Conservation (phyloP, 2,797 vertebrate species). For the Salmo trutta region DNA sequence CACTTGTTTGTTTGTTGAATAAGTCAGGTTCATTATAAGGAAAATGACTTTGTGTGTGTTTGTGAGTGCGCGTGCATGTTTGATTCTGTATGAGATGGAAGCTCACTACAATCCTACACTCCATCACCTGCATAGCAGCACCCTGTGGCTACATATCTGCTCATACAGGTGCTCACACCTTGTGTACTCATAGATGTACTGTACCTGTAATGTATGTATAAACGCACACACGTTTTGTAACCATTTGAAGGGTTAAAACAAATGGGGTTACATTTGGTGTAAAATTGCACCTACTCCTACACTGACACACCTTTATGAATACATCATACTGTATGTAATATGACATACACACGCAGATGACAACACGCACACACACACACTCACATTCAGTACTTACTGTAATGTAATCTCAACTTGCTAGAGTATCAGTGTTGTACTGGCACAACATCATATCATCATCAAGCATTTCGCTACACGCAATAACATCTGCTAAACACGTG, state of each 20-base stretch:
- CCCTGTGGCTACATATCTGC: not conserved
- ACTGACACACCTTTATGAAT: not conserved
- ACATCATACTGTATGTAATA: not conserved
- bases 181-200: not conserved
- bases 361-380: not conserved
- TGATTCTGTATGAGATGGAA: not conserved
- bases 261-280: not conserved
- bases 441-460: too few relatives aligned
- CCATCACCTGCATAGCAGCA: not conserved
- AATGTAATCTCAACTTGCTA: not conserved
- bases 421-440: not conserved
- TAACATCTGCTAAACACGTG: too few relatives aligned
- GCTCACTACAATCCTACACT: not conserved
- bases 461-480: too few relatives aligned
- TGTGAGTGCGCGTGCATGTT: not conserved
- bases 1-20: not conserved
- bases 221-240: conserved; percentile 3
- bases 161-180: conserved; percentile 1
- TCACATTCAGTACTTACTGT: not conserved
- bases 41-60: not conserved
- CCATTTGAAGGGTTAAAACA: not conserved
- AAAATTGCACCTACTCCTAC: not conserved
- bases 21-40: not conserved
- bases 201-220: not conserved
- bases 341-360: not conserved